Percentiles rank a stretch among this genome's conserved stretches.
These are phyloP conservation scores for Bothrops jararaca DNA, from an alignment of 2,113 vertebrate species.

Conservation along the genomic window DNA sequence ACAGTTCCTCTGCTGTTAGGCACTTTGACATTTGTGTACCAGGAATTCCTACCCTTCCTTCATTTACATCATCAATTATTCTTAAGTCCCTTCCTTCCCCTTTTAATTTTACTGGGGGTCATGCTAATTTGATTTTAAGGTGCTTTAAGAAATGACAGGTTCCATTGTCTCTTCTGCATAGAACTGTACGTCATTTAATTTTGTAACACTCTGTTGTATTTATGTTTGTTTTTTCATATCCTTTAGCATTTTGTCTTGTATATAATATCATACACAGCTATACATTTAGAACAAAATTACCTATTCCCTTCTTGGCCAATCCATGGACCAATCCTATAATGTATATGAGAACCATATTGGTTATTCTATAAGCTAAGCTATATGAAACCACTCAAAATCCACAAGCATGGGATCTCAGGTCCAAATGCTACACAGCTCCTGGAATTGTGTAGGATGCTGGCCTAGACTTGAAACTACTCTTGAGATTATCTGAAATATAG, in stretches of 20 bases:
- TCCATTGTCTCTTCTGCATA: neutral
- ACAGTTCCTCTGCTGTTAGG: too few species aligned
- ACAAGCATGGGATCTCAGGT: neutral
- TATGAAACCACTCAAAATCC: neutral
- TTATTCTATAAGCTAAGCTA: neutral
- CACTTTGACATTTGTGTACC: too few species aligned
- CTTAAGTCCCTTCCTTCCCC: too few species aligned
- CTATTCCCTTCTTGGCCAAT: neutral
- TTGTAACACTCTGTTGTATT: neutral
- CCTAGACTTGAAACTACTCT: neutral
- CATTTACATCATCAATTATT: too few species aligned
- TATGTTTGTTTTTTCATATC: neutral
- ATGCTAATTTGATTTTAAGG: too few species aligned
- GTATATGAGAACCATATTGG: neutral
- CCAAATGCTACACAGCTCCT: neutral
- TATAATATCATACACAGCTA: neutral
- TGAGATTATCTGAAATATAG: neutral
- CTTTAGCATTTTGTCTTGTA: neutral
- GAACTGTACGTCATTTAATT: neutral
- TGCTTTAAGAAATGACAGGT: neutral
- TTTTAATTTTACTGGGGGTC: too few species aligned
- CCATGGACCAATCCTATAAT: neutral
- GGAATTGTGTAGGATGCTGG: neutral
- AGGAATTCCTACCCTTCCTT: too few species aligned
- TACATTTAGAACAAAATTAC: neutral